Evolutionary conservation across 2,797 vertebrate genomes (phyloP).

Genomic region (Petrocephalus sullivani): DNA sequence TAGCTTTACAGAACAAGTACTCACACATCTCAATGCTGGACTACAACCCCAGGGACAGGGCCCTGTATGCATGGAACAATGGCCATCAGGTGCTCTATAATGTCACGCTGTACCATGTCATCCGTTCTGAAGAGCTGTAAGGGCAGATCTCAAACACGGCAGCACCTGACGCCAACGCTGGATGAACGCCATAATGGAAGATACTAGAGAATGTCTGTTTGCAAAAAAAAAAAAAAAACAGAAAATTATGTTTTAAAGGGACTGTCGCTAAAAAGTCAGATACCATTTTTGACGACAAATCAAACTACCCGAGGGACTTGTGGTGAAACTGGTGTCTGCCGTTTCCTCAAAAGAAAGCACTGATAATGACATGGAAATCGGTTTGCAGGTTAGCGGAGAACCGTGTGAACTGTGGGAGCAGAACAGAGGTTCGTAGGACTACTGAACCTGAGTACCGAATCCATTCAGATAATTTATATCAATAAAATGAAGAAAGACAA

Average conservation of each 20-base stretch:
- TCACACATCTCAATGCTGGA: conserved; percentile 98
- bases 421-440: conserved; percentile 42
- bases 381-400: neutral
- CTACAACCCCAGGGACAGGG: conserved; percentile 93
- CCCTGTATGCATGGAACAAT: conserved; percentile 97
- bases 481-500: conserved; percentile 57
- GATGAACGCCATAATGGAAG: neutral
- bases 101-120: conserved; percentile 93
- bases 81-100: conserved; percentile 96
- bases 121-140: conserved; percentile 91
- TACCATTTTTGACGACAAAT: conserved; percentile 45
- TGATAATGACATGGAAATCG: conserved; percentile 20
- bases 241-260: conserved; percentile 37
- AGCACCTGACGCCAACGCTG: neutral
- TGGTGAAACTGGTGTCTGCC: conserved; percentile 31
- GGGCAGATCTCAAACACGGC: conserved; percentile 9
- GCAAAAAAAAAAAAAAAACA: conserved; percentile 32
- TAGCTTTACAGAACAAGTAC: conserved; percentile 93
- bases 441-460: conserved; percentile 2
- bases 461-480: conserved; percentile 48
- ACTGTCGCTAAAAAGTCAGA: conserved; percentile 57
- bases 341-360: neutral
- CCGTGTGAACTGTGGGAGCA: conserved; percentile 23
- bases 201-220: conserved; percentile 41
- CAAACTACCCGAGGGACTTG: conserved; percentile 34